These are phyloP conservation scores for Hydrophis major DNA, from an alignment of 2,797 vertebrate genomes.

Conservation along the genomic window DNA sequence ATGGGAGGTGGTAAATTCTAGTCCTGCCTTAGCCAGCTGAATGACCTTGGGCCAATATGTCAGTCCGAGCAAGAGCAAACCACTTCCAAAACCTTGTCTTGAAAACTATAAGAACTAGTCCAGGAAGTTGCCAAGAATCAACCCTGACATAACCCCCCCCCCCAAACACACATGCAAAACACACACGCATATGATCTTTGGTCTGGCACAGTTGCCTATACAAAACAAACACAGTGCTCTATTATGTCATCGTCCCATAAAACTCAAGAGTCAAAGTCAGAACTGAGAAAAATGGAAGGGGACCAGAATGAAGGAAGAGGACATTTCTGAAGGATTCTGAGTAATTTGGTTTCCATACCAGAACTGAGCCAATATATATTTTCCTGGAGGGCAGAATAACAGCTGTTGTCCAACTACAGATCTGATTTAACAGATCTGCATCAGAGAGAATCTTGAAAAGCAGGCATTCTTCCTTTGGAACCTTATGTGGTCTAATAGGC, in stretches of 20 bases:
- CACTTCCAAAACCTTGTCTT: not conserved
- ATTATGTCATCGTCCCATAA: too few relatives aligned
- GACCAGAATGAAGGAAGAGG: not conserved
- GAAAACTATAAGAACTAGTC: not conserved
- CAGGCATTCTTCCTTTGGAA: constrained; percentile 42
- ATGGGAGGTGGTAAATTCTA: not conserved
- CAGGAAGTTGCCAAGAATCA: not conserved
- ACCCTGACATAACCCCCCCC: not conserved
- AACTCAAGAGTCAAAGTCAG: not conserved
- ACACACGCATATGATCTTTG: not conserved
- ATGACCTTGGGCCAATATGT: not conserved
- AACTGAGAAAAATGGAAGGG: not conserved
- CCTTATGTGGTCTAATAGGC: constrained; percentile 27
- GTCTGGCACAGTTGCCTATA: not conserved
- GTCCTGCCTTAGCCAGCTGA: not conserved
- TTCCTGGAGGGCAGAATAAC: not conserved
- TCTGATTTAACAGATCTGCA: not conserved
- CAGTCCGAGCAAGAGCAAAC: not conserved
- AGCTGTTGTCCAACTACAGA: not conserved
- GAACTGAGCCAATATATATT: not conserved
- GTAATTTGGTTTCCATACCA: not conserved
- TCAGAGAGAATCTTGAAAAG: not conserved
- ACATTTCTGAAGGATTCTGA: not conserved
- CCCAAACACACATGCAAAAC: not conserved
- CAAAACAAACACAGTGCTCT: not conserved